Base-by-base conservation (phyloP, 1,140 invertebrate species). In the Polypedilum vanderplanki region DNA sequence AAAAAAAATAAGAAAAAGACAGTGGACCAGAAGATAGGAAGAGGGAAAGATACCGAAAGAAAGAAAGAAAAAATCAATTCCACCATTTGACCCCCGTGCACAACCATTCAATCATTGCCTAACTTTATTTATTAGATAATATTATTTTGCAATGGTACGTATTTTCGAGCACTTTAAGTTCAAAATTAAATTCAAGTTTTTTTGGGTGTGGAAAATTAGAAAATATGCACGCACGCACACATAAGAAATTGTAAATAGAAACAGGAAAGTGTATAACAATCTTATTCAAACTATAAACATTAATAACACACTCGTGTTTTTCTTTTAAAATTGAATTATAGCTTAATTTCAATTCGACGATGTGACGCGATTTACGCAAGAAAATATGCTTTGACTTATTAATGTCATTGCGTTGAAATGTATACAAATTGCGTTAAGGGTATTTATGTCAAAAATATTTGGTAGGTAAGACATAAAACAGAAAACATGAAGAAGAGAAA, bases 381-480 rank as follows among this genome's bases (percentile, higher is more conserved):
- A 46, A 46, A 46, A 46, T 15, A 46, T 12, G 15, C 12, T 57
- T 57, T 57, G 12, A 12, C 46, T 4, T 57, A 57, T n/a, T 57
- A 57, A 57, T 57, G 46, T n/a, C 46, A 57, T 57, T 57, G 46
- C 46, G 46, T 57, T 57, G 46, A 57, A 57, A 57, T 57, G 46
- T 57, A 57, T n/a, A 57, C n/a, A 57, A 57, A 57, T 57, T 57
- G n/a, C n/a, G 46, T n/a, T 57, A 57, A 57, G 46, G 46, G n/a
- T 57, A 57, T 57, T n/a, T n/a, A 57, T 57, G 46, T 57, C 46
- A 57, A 57, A 57, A n/a, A 57, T 57, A n/a, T 9, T 57, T n/a
- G n/a, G n/a, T n/a, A 57, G 46, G 3, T n/a, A 57, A 12, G 46
- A 57, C 46, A 57, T 4, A 15, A 57, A 57, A 57, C 12, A 57